A percentile compares a stretch with the other conserved stretches of the same genome.
Evolutionary conservation across 2,888 invertebrate species (phyloP).

Genomic region (Lepidocyrtoides sp.): DNA sequence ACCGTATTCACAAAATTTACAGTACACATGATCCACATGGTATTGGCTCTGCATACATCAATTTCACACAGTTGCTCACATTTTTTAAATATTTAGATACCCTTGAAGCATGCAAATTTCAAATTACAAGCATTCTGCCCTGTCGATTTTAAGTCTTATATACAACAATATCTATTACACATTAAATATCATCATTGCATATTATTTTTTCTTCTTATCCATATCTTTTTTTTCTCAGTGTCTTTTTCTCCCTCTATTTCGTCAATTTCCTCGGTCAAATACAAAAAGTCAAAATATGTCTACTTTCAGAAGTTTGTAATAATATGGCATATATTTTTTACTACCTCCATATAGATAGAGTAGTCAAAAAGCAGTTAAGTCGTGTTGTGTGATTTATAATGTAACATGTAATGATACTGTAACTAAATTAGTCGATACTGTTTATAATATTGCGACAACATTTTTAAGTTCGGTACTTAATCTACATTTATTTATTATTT

Average conservation of each 20-base stretch:
- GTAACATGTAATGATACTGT: background rate
- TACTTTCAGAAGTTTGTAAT: constrained; percentile 53
- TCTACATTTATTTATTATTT: background rate
- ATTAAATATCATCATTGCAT: background rate
- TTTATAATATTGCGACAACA: constrained; percentile 53
- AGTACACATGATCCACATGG: background rate
- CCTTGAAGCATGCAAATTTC: background rate
- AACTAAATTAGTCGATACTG: constrained; percentile 41
- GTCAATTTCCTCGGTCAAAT: too few relatives aligned
- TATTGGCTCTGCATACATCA: background rate
- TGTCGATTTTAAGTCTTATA: too few relatives aligned
- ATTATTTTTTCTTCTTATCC: background rate
- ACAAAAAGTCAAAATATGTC: background rate
- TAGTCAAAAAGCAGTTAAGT: too few relatives aligned
- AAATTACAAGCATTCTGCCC: background rate
- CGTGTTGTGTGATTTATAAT: constrained; percentile 3
- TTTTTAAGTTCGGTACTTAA: constrained; percentile 65
- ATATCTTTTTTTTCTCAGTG: too few relatives aligned
- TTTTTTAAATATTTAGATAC: background rate
- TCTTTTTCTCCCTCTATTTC: too few relatives aligned
- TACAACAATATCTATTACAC: too few relatives aligned
- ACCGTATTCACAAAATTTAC: constrained; percentile 44
- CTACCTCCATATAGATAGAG: constrained; percentile 37
- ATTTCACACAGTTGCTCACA: background rate
- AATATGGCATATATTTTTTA: constrained; percentile 76